Base-by-base conservation (phyloP, 2,113 vertebrate genomes). In the Actenoides lindsayi region DNA sequence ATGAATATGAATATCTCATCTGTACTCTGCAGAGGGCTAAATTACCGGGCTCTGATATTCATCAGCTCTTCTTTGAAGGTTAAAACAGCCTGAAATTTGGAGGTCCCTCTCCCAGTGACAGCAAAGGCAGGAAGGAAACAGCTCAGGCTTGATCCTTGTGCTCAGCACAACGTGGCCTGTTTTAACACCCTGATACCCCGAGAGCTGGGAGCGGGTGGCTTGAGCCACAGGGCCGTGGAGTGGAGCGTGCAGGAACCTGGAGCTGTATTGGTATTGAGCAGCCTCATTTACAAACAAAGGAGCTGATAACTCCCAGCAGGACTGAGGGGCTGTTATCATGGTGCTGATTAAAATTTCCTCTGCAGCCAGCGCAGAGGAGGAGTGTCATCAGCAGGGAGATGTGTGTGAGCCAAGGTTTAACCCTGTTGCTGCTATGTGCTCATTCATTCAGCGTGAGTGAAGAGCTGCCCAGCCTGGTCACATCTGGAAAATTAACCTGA, bases 281-380 rank as follows among this genome's bases (percentile, higher is more conserved):
- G 51, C 57, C 51, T 67, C 64, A 84, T 95, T 93, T 68, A n/a
- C 80, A 91, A 92, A 97, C 96, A 93, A 93, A 96, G 87, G 60
- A 67, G 74, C 73, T 87, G 89, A 56, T 94, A 94, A 87, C 39
- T 78, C 91, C 80, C 93, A 46, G 89, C 86, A 83, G 69, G 87
- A 56, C 77, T 46, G 54, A 57, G 76, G 42, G 59, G 59, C 76
- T 83, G 60, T 65, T 89, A 87, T 63, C 89, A 10, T 1, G 0
- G n/a, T 10, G 83, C 87, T 89, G 93, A 92, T 95, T 91, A 94
- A 57, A 81, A 64, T 81, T 78, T 78, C 30, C 80, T 75, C 73
- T 30, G 60, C 80, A 92, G 91, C 87, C 83, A 86, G 13, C 1
- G 6, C 23, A 21, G 64, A 53, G 51, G 63, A 62, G 67, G 73